phyloP scores from a whole-genome alignment of 2,888 invertebrate species.

The Halictus quadricinctus region DNA sequence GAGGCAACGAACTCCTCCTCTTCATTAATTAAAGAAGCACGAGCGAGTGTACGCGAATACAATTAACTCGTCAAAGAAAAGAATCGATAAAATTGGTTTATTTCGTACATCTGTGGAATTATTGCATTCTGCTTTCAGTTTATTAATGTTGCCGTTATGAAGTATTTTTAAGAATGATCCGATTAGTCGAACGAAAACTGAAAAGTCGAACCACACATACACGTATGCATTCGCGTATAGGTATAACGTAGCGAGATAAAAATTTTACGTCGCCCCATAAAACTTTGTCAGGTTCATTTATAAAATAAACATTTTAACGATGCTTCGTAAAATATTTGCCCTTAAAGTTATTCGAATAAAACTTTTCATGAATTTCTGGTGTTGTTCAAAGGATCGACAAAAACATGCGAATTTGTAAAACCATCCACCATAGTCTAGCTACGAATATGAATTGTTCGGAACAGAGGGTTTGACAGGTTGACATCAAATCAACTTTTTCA shows the following conservation, averaged over 20 bases:
- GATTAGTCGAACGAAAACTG: background rate
- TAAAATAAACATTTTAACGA: background rate
- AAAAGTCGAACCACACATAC: background rate
- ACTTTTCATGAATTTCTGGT: background rate
- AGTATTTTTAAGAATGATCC: background rate
- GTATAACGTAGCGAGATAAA: background rate
- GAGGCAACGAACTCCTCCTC: background rate
- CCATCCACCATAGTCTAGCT: background rate
- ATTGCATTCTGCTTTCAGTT: background rate
- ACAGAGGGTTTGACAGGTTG: background rate
- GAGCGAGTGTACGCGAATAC: background rate
- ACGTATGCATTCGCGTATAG: background rate
- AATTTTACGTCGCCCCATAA: background rate
- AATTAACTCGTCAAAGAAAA: background rate
- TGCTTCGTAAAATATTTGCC: background rate
- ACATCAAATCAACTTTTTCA: background rate
- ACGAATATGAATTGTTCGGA: background rate
- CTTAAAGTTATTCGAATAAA: background rate
- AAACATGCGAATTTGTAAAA: background rate
- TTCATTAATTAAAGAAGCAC: constrained; percentile 5
- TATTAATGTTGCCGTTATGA: background rate
- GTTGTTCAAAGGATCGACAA: background rate
- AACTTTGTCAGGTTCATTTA: background rate
- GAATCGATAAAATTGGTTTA: background rate
- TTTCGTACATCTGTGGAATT: background rate